A percentile compares a stretch with the other conserved stretches of the same genome.
Evolutionary conservation across 2,888 invertebrate genomes (phyloP).

Genomic region (Limnephilus auricula): DNA sequence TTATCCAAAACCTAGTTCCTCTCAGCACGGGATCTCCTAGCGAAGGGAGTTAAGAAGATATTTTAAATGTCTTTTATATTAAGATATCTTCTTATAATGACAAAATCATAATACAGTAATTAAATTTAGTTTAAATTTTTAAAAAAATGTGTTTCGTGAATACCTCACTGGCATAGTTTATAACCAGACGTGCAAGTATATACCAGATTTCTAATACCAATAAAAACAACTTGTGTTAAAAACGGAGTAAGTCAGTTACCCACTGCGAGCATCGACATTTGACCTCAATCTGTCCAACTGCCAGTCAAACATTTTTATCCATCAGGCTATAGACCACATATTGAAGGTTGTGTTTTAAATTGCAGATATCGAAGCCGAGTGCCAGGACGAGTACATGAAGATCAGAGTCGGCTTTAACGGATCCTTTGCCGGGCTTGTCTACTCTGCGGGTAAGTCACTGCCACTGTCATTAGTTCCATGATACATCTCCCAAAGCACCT

Average conservation of each 20-base stretch:
- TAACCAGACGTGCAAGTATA: no score
- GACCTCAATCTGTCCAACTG: background rate
- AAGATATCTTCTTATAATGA: no score
- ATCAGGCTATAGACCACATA: background rate
- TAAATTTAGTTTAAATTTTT: no score
- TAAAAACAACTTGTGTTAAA: no score
- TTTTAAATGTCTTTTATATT: no score
- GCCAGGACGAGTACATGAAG: conserved; percentile 97
- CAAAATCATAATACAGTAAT: background rate
- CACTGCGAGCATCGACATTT: background rate
- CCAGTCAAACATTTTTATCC: background rate
- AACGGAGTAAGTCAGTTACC: no score
- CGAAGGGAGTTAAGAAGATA: no score
- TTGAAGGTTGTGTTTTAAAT: conserved; percentile 65
- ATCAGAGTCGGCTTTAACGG: conserved; percentile 95
- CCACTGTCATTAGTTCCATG: background rate
- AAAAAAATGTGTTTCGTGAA: no score
- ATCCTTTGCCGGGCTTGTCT: conserved; percentile 91
- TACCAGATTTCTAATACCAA: no score
- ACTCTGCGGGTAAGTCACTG: conserved; percentile 86
- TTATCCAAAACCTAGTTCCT: no score
- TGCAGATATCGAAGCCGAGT: conserved; percentile 95
- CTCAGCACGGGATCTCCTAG: no score
- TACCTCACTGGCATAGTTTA: no score
- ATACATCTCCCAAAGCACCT: background rate